Evolutionary conservation across 2,113 vertebrate genomes (phyloP).

Genomic region (Malurus alboscapulatus): DNA sequence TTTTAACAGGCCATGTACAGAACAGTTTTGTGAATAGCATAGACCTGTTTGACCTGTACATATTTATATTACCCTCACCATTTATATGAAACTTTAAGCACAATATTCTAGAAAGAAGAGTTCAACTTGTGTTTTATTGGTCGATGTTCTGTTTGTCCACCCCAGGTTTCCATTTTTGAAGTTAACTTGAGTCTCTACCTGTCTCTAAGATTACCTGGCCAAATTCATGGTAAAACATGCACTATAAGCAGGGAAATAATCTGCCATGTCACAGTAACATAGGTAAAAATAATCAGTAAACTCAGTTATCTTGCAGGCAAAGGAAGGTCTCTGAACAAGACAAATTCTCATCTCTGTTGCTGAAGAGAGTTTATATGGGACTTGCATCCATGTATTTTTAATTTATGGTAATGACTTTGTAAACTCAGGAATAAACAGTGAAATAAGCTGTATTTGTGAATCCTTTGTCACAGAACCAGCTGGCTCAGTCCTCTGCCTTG

Average conservation of each 20-base stretch:
- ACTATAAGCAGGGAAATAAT: background rate
- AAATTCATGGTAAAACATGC: background rate
- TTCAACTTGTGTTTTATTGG: background rate
- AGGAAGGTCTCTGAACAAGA: background rate
- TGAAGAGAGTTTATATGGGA: background rate
- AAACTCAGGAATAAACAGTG: slow-evolving; percentile 1
- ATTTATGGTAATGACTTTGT: background rate
- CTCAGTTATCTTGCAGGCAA: background rate
- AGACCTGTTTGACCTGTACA: background rate
- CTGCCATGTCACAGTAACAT: background rate
- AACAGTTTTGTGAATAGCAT: background rate
- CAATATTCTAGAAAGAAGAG: background rate
- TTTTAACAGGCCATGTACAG: background rate
- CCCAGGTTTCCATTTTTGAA: background rate
- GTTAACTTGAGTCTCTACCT: background rate
- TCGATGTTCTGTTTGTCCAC: background rate
- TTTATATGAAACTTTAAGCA: background rate
- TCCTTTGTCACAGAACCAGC: background rate
- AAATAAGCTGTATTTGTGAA: background rate
- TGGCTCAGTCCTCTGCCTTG: background rate
- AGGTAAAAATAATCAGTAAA: background rate
- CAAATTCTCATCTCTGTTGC: background rate
- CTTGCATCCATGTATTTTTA: background rate
- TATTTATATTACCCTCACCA: background rate
- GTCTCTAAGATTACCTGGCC: background rate